These are phyloP conservation scores for Aldrovandia affinis DNA, from an alignment of 2,797 vertebrate genomes.

Conservation along the genomic window DNA sequence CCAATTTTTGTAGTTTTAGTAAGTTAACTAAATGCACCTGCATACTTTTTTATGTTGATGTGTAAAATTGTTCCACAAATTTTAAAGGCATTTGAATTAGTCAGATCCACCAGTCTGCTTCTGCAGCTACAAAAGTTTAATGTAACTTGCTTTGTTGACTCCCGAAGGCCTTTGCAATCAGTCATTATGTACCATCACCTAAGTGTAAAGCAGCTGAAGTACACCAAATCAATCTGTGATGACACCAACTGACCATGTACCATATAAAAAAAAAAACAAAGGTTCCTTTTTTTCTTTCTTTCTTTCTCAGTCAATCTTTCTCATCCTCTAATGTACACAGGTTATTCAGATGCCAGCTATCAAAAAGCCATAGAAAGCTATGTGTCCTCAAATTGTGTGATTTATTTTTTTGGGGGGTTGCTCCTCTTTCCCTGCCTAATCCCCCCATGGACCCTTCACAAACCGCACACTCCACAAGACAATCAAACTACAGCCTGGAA, in stretches of 20 bases:
- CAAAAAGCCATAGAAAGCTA: constrained; percentile 9
- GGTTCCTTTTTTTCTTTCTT: constrained; percentile 32
- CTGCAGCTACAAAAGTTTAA: constrained; percentile 1
- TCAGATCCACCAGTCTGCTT: neutral
- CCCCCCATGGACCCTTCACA: neutral
- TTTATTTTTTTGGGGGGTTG: constrained; percentile 50
- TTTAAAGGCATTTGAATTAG: neutral
- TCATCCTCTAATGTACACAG: neutral
- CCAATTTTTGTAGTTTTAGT: no score
- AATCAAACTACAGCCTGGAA: constrained; percentile 46
- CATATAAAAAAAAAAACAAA: no score
- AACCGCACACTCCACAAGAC: constrained; percentile 43
- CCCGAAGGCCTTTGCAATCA: no score
- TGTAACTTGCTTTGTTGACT: neutral
- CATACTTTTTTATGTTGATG: no score
- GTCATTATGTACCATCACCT: no score
- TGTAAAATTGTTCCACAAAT: neutral
- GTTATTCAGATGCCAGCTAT: neutral
- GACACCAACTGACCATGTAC: no score
- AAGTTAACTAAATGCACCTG: no score
- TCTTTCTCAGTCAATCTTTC: constrained; percentile 46
- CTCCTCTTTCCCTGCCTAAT: constrained; percentile 28
- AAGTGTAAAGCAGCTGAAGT: no score
- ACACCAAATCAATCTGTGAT: no score
- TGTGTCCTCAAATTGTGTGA: constrained; percentile 36